Evolutionary conservation across 2,797 vertebrate species (phyloP), one percentile per base, ranked within the genome.

Genomic region (Tiaroga cobitis): DNA sequence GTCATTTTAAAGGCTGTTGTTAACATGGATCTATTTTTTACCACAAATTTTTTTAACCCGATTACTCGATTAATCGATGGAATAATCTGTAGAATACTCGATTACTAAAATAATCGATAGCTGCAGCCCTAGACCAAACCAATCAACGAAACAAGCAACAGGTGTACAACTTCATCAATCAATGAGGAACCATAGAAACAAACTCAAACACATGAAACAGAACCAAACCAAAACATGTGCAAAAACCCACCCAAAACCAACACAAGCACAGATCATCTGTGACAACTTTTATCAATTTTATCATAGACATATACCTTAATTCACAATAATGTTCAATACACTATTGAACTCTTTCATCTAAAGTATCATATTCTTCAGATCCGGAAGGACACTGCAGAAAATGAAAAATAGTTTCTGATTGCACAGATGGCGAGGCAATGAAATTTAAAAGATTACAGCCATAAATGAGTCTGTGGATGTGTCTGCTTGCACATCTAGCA

Each of bases 381-480:
- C 29, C 61, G 69, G 43, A 74, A 72, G 41, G 61, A 72, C 72
- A 82, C 18, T 51, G 15, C 39, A 43, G 56, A 69, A 75, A 69
- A 81, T 39, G 41, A 84, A 46, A 61, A 34, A 49, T 61, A 68
- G 29, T 2, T 41, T 13, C 81, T 83, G 85, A 89, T 87, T 80
- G 86, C 86, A 86, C 86, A 91, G 89, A 90, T 89, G 88, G 88
- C 51, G 54, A 80, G 78, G 82, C 63, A 80, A 87, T 86, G 77
- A 89, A 82, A 89, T 78, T 86, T 85, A 83, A 86, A 87, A 74
- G 80, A 90, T 89, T 87, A 83, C 77, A 81, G 77, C 56, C 69
- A 82, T 86, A 74, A 89, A 88, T 88, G 89, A 88, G 81, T 80
- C 34, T 21, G 77, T 72, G 73, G 81, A 76, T 83, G 81, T 73